These are phyloP conservation scores for Augochlora pura DNA, from an alignment of 1,140 invertebrate genomes.

Conservation along the genomic window DNA sequence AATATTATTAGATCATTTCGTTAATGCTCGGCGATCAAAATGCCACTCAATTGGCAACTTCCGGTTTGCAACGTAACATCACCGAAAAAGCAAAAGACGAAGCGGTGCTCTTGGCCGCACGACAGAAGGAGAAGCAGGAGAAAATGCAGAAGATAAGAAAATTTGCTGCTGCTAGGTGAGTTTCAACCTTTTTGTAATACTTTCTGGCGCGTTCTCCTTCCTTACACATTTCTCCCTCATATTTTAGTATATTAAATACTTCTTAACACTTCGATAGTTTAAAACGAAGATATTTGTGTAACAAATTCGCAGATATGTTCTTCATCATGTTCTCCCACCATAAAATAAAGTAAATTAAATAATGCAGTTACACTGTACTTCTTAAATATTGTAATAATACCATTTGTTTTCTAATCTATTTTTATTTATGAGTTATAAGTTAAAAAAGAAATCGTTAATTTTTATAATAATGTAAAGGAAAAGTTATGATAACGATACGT, in stretches of 20 bases:
- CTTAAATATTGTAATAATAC: too few relatives aligned
- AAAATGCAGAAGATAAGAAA: constrained; percentile 84
- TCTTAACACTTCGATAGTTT: too few relatives aligned
- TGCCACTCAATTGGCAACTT: constrained; percentile 88
- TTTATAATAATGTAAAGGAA: too few relatives aligned
- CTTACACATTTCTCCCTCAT: constrained; percentile 16
- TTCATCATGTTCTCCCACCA: too few relatives aligned
- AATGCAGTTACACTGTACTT: too few relatives aligned
- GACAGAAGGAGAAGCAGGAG: constrained; percentile 84
- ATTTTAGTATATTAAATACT: background rate
- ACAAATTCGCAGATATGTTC: too few relatives aligned
- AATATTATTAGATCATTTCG: constrained; percentile 83
- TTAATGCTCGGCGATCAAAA: constrained; percentile 92
- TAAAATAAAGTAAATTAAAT: too few relatives aligned
- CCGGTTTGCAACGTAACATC: constrained; percentile 87
- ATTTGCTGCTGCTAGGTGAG: constrained; percentile 84
- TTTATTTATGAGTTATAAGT: too few relatives aligned
- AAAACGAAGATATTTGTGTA: too few relatives aligned
- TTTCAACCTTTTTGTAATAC: background rate
- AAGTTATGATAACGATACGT: too few relatives aligned
- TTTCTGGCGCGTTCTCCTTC: background rate
- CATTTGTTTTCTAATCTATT: too few relatives aligned
- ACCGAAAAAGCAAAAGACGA: constrained; percentile 92
- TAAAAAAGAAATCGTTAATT: too few relatives aligned
- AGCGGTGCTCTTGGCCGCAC: constrained; percentile 86